Conservation (phyloP, 2,797 vertebrate species). For the Lithobates pipiens region DNA sequence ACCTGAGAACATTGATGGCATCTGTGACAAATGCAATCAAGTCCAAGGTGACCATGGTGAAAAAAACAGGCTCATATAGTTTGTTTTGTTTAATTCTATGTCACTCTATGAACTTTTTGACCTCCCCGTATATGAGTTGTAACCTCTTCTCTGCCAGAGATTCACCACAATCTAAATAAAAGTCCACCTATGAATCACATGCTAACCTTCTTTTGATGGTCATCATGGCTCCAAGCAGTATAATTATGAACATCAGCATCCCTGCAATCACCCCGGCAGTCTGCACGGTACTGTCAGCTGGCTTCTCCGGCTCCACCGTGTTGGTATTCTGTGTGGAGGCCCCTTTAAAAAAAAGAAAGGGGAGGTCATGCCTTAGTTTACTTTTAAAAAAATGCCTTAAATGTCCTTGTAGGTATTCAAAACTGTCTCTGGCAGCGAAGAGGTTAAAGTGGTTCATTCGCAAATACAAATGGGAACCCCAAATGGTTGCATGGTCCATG, state of each 20-base stretch:
- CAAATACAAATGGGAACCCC: not conserved
- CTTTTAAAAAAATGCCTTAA: slow-evolving; percentile 5
- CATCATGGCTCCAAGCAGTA: slow-evolving; percentile 92
- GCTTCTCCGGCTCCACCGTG: slow-evolving; percentile 94
- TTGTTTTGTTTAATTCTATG: not conserved
- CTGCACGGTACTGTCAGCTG: slow-evolving; percentile 94
- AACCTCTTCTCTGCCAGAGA: slow-evolving; percentile 51
- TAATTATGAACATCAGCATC: slow-evolving; percentile 96
- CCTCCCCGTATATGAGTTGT: not conserved
- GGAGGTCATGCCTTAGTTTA: slow-evolving; percentile 26
- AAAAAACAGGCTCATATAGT: not conserved
- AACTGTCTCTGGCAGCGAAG: slow-evolving; percentile 21
- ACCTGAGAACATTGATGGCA: not conserved
- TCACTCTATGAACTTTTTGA: not conserved
- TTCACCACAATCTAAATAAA: not conserved
- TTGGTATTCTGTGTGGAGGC: slow-evolving; percentile 96
- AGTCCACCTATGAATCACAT: not conserved
- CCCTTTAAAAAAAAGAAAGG: slow-evolving; percentile 76
- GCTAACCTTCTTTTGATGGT: slow-evolving; percentile 96
- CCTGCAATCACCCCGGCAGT: slow-evolving; percentile 97
- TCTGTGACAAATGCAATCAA: not conserved
- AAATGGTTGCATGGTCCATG: not conserved
- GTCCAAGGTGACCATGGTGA: not conserved
- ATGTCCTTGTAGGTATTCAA: slow-evolving; percentile 9
- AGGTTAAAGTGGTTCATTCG: slow-evolving; percentile 22